phyloP scores from a whole-genome alignment of 53 echinoderm and acorn worm genomes.

The Glandiceps talaboti region DNA sequence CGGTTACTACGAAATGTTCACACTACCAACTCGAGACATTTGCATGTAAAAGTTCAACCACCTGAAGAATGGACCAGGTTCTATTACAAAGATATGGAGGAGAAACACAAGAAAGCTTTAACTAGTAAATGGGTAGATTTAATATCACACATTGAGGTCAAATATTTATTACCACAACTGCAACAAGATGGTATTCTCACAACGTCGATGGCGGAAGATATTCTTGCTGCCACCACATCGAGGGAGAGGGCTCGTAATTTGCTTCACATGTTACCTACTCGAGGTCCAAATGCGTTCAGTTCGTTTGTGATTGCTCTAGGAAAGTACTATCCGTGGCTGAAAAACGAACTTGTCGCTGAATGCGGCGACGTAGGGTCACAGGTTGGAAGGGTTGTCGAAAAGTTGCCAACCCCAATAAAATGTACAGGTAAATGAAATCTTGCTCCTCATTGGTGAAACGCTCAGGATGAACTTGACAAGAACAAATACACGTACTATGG shows the following conservation, averaged over 20 bases:
- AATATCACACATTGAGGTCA: not conserved
- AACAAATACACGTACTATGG: no score
- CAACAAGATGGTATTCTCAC: not conserved
- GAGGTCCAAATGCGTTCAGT: not conserved
- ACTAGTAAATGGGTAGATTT: not conserved
- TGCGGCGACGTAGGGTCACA: no score
- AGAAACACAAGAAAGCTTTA: not conserved
- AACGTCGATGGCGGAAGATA: not conserved
- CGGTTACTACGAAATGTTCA: no score
- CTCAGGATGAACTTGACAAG: no score
- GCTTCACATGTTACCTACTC: not conserved
- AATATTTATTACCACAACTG: not conserved
- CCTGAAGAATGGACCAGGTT: no score
- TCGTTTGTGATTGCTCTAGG: not conserved
- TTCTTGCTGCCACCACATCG: not conserved
- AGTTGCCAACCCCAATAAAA: no score
- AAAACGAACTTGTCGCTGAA: not conserved
- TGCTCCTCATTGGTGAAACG: no score
- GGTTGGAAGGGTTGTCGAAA: no score
- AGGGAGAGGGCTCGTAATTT: not conserved
- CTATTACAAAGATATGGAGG: no score
- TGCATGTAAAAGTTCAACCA: no score
- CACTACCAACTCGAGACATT: no score
- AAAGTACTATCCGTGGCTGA: not conserved
- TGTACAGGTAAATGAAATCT: no score